phyloP scores from a whole-genome alignment of 2,888 invertebrate genomes.

The Tyria jacobaeae region DNA sequence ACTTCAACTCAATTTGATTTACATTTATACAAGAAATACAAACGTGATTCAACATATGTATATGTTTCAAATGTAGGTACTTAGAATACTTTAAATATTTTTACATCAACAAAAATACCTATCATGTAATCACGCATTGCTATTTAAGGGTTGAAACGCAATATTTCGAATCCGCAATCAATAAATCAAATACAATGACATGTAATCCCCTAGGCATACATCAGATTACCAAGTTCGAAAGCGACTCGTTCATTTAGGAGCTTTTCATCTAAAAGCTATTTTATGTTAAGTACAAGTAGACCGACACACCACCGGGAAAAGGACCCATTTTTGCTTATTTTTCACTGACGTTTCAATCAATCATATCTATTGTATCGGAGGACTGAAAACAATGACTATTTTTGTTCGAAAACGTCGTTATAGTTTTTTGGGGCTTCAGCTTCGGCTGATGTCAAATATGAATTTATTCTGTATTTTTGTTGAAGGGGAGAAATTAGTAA shows the following conservation, averaged over 20 bases:
- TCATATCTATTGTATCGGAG: conserved; percentile 50
- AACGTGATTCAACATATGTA: no score
- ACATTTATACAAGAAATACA: no score
- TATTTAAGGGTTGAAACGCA: no score
- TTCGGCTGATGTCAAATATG: neutral
- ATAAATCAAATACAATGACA: conserved; percentile 41
- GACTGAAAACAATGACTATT: conserved; percentile 45
- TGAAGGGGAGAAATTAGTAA: no score
- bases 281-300: conserved; percentile 69
- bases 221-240: conserved; percentile 40
- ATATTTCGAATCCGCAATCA: conserved; percentile 31
- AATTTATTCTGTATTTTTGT: neutral
- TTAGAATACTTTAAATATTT: neutral
- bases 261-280: conserved; percentile 82
- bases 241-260: conserved; percentile 56
- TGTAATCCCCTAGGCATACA: conserved; percentile 33
- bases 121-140: no score
- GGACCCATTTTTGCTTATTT: conserved; percentile 56
- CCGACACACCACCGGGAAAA: conserved; percentile 60
- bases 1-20: no score
- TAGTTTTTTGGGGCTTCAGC: conserved; percentile 13
- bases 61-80: no score
- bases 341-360: conserved; percentile 57
- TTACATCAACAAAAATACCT: neutral
- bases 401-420: conserved; percentile 25